Base-by-base conservation (phyloP, 2,888 invertebrate species). In the Xylota sylvarum region DNA sequence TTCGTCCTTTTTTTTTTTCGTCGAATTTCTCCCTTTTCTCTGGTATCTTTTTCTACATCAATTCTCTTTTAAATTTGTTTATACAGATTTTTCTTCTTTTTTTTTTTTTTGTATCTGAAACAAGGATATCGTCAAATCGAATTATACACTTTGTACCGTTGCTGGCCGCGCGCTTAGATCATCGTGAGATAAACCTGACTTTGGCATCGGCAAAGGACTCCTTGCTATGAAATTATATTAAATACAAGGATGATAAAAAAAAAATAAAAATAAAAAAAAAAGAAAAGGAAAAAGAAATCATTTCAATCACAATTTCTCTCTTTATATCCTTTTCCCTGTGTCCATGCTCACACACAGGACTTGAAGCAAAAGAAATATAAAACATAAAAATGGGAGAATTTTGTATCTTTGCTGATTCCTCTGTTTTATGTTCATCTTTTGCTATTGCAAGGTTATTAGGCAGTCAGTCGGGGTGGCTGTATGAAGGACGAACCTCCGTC, bases 361-460 rank as follows among this genome's bases (percentile, higher is more conserved):
- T 50, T 27, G 17, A 37, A 48, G 55, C 52, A 40, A 37, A 70
- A 19, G 35, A n/a, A 72, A 48, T 23, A 27, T 50, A 35, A 32
- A n/a, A 43, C 52, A 58, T 55, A 77, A 65, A 58, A 70, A 64
- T 27, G 12, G 14, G 7, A 46, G 40, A 58, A 64, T 60, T 46
- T 55, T 62, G 52, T 78, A 58, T 74, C 73, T 79, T 62, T 74
- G 56, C 58, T 70, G 74, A 81, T 81, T 85, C 58, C 37, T 72
- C 85, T 72, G 80, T 81, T 77, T 85, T 81, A 76, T 72, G 72
- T 56, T 81, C 69, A 76, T 76, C 70, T 77, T 65, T 85, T 70
- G 76, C 64, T 65, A 70, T 80, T 80, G 67, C 58, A 64, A 70
- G 62, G 70, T 76, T 70, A 80, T 76, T 69, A 80, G 56, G 64